phyloP scores from a whole-genome alignment of 2,113 vertebrate species.

The Syngnathus scovelli region DNA sequence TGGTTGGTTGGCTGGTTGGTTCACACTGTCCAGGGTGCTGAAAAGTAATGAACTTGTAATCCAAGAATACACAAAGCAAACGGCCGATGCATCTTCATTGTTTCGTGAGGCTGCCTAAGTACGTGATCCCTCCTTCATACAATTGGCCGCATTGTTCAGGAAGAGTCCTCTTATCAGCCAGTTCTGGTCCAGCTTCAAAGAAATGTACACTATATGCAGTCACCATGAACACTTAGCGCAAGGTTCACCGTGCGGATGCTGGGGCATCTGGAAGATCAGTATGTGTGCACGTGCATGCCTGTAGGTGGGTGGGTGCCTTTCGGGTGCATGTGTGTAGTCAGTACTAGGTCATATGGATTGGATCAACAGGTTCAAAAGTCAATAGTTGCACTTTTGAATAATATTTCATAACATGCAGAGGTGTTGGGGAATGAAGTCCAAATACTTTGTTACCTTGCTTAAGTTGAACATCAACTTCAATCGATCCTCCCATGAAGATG shows the following conservation, averaged over 20 bases:
- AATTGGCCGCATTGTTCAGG: slow-evolving; percentile 60
- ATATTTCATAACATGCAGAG: not conserved
- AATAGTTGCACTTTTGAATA: slow-evolving; percentile 10
- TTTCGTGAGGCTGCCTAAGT: slow-evolving; percentile 32
- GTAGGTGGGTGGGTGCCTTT: slow-evolving; percentile 10
- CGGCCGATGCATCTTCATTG: slow-evolving; percentile 31
- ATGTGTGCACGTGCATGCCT: slow-evolving; percentile 10
- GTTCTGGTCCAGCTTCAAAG: slow-evolving; percentile 56
- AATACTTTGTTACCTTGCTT: no score
- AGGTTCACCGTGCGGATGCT: slow-evolving; percentile 31
- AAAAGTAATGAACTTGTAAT: slow-evolving; percentile 15
- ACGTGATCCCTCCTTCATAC: slow-evolving; percentile 44
- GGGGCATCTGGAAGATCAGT: slow-evolving; percentile 44
- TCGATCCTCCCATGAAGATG: no score
- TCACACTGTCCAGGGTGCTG: slow-evolving; percentile 62
- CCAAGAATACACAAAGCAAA: slow-evolving; percentile 14
- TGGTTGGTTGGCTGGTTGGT: no score
- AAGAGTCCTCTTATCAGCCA: slow-evolving; percentile 62
- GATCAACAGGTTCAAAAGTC: slow-evolving; percentile 16
- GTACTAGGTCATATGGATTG: not conserved
- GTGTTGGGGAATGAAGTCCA: no score
- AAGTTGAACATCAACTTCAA: no score
- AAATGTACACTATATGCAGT: slow-evolving; percentile 70
- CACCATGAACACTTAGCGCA: slow-evolving; percentile 57
- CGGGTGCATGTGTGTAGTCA: not conserved